Conservation (phyloP, 2,888 invertebrate species). For the Caenorhabditis doughertyi region DNA sequence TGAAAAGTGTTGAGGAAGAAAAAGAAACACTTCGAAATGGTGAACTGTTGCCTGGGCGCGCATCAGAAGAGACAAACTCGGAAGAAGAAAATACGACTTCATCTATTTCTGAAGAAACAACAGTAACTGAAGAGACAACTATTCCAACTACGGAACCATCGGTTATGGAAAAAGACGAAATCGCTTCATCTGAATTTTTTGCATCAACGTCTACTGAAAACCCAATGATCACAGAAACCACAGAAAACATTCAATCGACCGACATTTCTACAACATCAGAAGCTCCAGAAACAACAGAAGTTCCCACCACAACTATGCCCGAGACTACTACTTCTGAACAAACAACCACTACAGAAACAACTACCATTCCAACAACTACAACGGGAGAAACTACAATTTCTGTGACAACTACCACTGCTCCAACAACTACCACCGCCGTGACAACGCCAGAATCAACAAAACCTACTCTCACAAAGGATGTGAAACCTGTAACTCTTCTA, state of each 20-base stretch:
- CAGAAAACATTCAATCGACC: not conserved
- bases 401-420: not conserved
- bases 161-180: slow-evolving; percentile 38
- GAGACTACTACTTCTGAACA: slow-evolving; percentile 1
- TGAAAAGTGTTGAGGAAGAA: slow-evolving; percentile 21
- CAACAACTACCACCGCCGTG: slow-evolving; percentile 1
- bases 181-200: slow-evolving; percentile 34
- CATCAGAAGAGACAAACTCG: slow-evolving; percentile 12
- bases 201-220: too few relatives aligned
- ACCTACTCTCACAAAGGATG: not conserved
- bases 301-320: slow-evolving; percentile 19
- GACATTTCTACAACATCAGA: not conserved
- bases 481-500: slow-evolving; percentile 42
- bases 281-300: not conserved
- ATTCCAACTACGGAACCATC: not conserved
- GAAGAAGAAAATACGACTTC: not conserved
- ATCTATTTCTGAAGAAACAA: too few relatives aligned
- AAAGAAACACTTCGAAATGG: slow-evolving; percentile 4
- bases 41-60: slow-evolving; percentile 27
- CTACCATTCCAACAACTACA: slow-evolving; percentile 14
- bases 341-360: slow-evolving; percentile 10
- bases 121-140: slow-evolving; percentile 1
- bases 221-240: too few relatives aligned
- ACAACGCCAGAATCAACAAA: not conserved
- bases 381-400: not conserved